phyloP scores from a whole-genome alignment of 2,888 invertebrate genomes.

The Megalurothrips usitatus region DNA sequence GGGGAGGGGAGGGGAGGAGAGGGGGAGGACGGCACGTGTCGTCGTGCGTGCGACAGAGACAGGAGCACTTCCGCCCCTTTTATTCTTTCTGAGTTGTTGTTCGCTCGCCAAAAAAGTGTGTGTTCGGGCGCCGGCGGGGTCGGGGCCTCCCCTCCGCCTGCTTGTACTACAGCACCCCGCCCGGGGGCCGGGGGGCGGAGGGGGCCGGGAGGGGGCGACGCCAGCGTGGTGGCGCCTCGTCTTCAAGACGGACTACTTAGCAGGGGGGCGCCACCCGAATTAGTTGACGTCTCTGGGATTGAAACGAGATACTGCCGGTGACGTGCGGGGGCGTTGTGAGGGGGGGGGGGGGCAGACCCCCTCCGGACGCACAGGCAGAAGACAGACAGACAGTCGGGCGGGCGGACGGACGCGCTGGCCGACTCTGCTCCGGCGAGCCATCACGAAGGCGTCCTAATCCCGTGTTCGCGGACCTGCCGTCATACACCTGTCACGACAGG shows the following conservation, averaged over 20 bases:
- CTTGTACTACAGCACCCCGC: not conserved
- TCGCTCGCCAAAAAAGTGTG: too few relatives aligned
- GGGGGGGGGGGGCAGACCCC: not conserved
- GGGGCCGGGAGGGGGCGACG: not conserved
- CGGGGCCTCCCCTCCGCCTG: not conserved
- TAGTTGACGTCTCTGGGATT: constrained; percentile 13
- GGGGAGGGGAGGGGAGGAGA: not conserved
- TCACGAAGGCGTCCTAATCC: constrained; percentile 32
- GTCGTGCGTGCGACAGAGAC: not conserved
- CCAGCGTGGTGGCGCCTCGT: not conserved
- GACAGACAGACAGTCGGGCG: not conserved
- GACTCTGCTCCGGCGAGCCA: constrained; percentile 16
- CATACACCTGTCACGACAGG: constrained; percentile 26
- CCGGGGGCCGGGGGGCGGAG: not conserved
- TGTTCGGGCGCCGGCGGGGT: too few relatives aligned
- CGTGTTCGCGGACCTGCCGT: constrained; percentile 36
- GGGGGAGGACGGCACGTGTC: not conserved
- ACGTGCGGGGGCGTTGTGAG: not conserved
- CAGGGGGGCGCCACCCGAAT: not conserved
- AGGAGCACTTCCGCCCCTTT: not conserved
- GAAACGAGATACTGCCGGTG: not conserved
- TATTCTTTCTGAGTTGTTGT: too few relatives aligned
- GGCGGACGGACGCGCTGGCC: too few relatives aligned
- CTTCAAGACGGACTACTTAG: not conserved
- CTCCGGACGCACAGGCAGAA: too few relatives aligned